Evolutionary conservation across 2,113 vertebrate genomes (phyloP).

Genomic region (Gallinago undulata): DNA sequence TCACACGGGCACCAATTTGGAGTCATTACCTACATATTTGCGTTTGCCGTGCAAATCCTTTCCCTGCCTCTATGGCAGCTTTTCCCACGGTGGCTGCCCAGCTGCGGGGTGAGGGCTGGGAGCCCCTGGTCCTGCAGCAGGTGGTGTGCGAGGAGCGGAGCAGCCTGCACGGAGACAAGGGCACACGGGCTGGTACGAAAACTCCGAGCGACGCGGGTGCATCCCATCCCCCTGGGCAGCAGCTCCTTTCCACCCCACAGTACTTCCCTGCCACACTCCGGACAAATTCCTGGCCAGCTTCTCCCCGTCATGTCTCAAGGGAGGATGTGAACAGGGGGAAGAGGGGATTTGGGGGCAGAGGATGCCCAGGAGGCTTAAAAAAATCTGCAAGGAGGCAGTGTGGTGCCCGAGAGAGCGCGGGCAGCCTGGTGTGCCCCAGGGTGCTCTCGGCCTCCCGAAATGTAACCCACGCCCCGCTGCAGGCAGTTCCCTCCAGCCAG

Average conservation of each 20-base stretch:
- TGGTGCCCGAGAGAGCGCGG: background rate
- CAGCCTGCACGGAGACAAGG: rapidly evolving
- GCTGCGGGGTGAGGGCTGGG: background rate
- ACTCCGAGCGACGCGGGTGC: rapidly evolving
- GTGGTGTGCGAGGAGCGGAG: background rate
- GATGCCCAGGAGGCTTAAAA: background rate
- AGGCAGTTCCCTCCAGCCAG: slow-evolving; percentile 28
- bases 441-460: background rate
- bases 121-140: background rate
- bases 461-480: background rate
- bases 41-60: background rate
- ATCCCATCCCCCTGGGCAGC: background rate
- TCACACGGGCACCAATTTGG: background rate
- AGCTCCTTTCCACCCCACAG: rapidly evolving
- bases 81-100: background rate
- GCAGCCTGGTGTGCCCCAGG: background rate
- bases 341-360: background rate
- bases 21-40: background rate
- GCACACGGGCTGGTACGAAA: background rate
- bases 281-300: background rate
- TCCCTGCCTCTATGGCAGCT: background rate
- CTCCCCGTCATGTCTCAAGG: background rate
- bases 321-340: background rate
- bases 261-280: background rate
- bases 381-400: background rate